Evolutionary conservation across 1,140 invertebrate species (phyloP).

Genomic region (Calephelis virginiensis): DNA sequence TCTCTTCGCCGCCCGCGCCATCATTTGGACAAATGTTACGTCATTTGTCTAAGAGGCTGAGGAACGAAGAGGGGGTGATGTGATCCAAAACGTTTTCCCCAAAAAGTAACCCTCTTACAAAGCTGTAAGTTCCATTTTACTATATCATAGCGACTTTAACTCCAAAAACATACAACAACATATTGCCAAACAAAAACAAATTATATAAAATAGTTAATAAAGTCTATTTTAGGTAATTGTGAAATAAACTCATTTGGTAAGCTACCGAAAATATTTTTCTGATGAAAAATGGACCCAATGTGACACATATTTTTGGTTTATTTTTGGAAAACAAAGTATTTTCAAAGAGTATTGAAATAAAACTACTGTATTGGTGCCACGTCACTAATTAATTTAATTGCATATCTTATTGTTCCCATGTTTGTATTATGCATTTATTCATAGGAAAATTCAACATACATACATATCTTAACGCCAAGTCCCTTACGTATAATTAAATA

Average conservation of each 20-base stretch:
- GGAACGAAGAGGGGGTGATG: constrained; percentile 46
- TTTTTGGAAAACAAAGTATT: constrained; percentile 50
- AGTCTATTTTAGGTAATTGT: constrained; percentile 40
- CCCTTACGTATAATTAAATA: too few relatives aligned
- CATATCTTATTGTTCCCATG: constrained; percentile 65
- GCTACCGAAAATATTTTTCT: constrained; percentile 62
- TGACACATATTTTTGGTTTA: constrained; percentile 44
- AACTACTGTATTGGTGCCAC: constrained; percentile 69
- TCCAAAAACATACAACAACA: constrained; percentile 63
- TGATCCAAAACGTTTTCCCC: constrained; percentile 19
- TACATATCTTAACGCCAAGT: too few relatives aligned
- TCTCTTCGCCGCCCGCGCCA: constrained; percentile 79
- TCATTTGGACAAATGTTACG: constrained; percentile 80
- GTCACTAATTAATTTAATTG: constrained; percentile 77
- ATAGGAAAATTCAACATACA: constrained; percentile 23
- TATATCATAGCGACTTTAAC: constrained; percentile 41
- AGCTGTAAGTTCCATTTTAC: constrained; percentile 40
- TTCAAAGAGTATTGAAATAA: constrained; percentile 74
- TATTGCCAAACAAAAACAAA: constrained; percentile 41
- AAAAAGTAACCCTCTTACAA: constrained; percentile 33
- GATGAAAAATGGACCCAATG: constrained; percentile 62
- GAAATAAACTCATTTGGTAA: constrained; percentile 60
- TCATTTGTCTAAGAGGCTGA: constrained; percentile 75
- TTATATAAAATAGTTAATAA: constrained; percentile 39
- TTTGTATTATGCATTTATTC: constrained; percentile 56